Conservation (phyloP, 2,888 invertebrate genomes). For the Scelioninae gen. 2 region DNA sequence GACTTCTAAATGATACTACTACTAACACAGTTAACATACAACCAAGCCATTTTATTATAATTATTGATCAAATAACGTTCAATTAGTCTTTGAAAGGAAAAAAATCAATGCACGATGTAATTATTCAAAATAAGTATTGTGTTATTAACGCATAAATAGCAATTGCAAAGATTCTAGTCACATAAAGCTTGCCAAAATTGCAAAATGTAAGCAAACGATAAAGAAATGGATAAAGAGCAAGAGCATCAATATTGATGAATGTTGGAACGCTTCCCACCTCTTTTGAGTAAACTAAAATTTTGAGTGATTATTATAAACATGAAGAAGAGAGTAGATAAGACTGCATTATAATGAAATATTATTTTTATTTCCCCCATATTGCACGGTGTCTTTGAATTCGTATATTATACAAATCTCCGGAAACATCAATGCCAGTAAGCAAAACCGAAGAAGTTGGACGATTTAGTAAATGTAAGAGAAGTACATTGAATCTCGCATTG, state of each 20-base stretch:
- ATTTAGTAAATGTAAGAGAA: background rate
- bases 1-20: constrained; percentile 54
- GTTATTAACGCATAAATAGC: constrained; percentile 17
- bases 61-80: constrained; percentile 37
- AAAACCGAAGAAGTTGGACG: constrained; percentile 25
- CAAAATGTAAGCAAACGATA: background rate
- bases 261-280: constrained; percentile 31
- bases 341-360: too few relatives aligned
- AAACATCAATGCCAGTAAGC: constrained; percentile 68
- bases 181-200: constrained; percentile 46
- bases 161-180: constrained; percentile 63
- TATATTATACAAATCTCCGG: constrained; percentile 59
- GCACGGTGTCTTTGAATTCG: background rate
- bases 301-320: constrained; percentile 8
- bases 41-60: constrained; percentile 30
- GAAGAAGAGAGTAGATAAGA: constrained; percentile 35
- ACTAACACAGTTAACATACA: constrained; percentile 63
- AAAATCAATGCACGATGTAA: constrained; percentile 6
- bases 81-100: constrained; percentile 34
- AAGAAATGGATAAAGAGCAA: constrained; percentile 16
- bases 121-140: constrained; percentile 17
- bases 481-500: too few relatives aligned
- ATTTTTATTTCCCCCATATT: too few relatives aligned
- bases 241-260: constrained; percentile 44
- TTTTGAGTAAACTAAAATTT: constrained; percentile 26